Percentiles rank a stretch among this genome's conserved stretches.
Evolutionary conservation across 1,140 invertebrate species (phyloP).

Genomic region (Drosophila burlai): DNA sequence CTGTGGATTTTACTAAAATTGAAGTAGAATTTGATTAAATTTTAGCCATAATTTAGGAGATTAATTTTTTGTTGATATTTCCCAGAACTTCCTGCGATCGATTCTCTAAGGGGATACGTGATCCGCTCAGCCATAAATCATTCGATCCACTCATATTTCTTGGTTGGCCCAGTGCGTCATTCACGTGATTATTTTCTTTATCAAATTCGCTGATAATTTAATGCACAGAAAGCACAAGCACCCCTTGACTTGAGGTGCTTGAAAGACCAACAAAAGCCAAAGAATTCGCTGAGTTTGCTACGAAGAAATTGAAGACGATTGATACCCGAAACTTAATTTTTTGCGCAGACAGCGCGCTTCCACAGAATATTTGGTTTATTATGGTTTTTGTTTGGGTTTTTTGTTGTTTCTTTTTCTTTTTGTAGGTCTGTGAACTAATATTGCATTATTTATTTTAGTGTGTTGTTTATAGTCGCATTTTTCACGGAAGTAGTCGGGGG

Average conservation of each 20-base stretch:
- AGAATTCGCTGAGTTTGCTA: constrained; percentile 57
- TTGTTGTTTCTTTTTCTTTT: neutral
- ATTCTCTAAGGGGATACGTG: constrained; percentile 14
- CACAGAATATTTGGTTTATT: constrained; percentile 36
- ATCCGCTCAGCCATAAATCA: constrained; percentile 27
- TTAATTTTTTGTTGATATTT: neutral
- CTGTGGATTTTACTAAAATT: neutral
- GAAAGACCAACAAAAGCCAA: constrained; percentile 17
- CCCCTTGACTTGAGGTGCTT: constrained; percentile 28
- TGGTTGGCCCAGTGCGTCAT: constrained; percentile 55
- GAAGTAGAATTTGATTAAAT: neutral
- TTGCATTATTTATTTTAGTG: constrained; percentile 55
- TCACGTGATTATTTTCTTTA: constrained; percentile 66
- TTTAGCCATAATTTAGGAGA: neutral
- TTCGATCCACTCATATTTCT: constrained; percentile 56
- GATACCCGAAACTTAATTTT: constrained; percentile 52
- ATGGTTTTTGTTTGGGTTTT: constrained; percentile 24
- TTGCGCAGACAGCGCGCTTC: constrained; percentile 47
- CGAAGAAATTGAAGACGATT: constrained; percentile 47
- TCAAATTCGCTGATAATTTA: constrained; percentile 53
- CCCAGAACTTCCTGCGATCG: constrained; percentile 9
- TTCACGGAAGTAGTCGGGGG: constrained; percentile 59
- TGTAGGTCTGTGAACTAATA: constrained; percentile 31
- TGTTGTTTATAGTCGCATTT: constrained; percentile 35
- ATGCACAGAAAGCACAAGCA: constrained; percentile 19